Percentiles rank a stretch among this genome's conserved stretches.
Conservation (phyloP, 2,113 vertebrate genomes). For the Anas platyrhynchos region DNA sequence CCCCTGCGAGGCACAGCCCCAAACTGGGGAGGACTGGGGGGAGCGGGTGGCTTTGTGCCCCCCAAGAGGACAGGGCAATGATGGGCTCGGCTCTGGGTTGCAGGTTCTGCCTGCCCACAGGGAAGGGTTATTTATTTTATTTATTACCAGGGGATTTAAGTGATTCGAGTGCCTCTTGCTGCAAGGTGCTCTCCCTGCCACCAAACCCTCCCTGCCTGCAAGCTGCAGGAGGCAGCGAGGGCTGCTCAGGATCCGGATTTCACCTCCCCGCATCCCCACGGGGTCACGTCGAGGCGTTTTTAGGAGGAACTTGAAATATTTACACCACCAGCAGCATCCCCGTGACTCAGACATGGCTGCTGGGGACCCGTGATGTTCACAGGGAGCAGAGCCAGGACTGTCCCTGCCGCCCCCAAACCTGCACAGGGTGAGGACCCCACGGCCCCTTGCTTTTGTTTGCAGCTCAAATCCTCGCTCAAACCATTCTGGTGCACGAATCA, state of each 20-base stretch:
- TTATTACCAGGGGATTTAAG: accelerated
- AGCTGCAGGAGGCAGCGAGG: not conserved
- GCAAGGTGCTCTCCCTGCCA: not conserved
- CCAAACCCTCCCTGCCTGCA: accelerated
- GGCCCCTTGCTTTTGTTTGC: too few relatives aligned
- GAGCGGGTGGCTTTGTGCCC: accelerated
- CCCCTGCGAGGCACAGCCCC: not conserved
- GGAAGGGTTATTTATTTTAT: not conserved
- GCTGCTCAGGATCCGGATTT: accelerated
- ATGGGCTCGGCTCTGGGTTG: not conserved
- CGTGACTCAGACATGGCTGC: too few relatives aligned
- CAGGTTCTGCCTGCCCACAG: not conserved
- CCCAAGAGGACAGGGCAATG: accelerated
- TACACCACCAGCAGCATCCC: too few relatives aligned
- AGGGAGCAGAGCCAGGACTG: too few relatives aligned
- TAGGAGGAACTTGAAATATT: too few relatives aligned
- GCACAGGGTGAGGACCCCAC: too few relatives aligned
- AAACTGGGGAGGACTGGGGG: too few relatives aligned
- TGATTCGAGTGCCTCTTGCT: accelerated
- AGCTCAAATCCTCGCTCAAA: too few relatives aligned
- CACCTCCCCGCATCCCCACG: accelerated
- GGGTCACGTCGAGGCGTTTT: too few relatives aligned
- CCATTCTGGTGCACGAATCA: too few relatives aligned
- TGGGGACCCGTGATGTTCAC: too few relatives aligned
- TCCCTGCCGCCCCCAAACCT: too few relatives aligned